Conservation (phyloP, 2,113 vertebrate genomes). For the Ceyx margarethae region DNA sequence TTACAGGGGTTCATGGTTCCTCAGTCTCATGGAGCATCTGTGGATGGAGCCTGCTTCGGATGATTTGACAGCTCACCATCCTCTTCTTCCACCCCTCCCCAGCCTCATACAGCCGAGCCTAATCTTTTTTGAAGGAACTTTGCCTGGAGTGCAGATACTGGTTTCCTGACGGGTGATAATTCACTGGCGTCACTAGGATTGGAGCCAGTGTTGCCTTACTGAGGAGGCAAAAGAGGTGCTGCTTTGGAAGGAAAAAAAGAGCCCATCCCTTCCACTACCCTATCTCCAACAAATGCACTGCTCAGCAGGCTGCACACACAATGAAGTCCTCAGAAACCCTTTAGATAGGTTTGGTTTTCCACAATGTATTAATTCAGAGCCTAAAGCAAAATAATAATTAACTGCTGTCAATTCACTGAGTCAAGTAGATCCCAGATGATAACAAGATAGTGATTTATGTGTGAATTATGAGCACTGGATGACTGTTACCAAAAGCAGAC, state of each 20-base stretch:
- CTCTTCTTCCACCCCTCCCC: not conserved
- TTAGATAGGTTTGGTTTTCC: accelerated
- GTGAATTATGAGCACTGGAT: not conserved
- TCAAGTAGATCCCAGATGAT: not conserved
- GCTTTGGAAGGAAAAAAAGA: not conserved
- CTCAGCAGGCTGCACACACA: not conserved
- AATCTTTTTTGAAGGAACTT: not conserved
- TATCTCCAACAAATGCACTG: not conserved
- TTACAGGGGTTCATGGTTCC: not conserved
- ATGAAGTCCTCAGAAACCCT: accelerated
- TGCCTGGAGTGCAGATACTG: not conserved
- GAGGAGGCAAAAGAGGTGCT: not conserved
- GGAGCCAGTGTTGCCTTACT: not conserved
- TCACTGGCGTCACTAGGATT: not conserved
- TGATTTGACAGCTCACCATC: not conserved
- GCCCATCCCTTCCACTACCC: not conserved
- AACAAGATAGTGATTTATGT: not conserved
- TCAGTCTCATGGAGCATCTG: accelerated
- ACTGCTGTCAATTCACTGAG: not conserved
- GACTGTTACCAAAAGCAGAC: not conserved
- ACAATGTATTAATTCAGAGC: not conserved
- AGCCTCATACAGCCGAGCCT: not conserved
- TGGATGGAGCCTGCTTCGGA: not conserved
- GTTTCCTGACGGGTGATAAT: not conserved
- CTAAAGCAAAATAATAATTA: not conserved